Percentiles rank a stretch among this genome's conserved stretches.
Evolutionary conservation across 2,888 invertebrate genomes (phyloP).

Genomic region (Agonum fuliginosum): DNA sequence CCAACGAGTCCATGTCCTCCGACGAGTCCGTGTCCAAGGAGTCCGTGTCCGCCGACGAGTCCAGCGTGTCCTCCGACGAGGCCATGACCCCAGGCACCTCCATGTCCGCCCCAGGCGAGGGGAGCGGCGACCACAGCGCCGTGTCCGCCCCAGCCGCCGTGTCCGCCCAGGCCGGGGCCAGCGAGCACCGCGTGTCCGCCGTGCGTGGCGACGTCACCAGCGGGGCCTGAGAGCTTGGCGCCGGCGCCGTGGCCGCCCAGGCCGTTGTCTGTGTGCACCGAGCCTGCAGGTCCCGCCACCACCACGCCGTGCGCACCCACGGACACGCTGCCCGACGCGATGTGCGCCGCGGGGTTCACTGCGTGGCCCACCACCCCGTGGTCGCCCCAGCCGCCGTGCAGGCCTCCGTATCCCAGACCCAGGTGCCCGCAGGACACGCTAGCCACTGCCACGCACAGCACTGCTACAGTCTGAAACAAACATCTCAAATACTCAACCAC

Average conservation of each 20-base stretch:
- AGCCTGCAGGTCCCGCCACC: slow-evolving; percentile 61
- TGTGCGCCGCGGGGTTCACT: slow-evolving; percentile 52
- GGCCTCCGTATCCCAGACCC: slow-evolving; percentile 9
- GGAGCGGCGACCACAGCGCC: slow-evolving; percentile 10
- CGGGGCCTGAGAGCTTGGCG: slow-evolving; percentile 37
- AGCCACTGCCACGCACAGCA: slow-evolving; percentile 22
- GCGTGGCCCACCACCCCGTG: slow-evolving; percentile 30
- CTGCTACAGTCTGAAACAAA: slow-evolving; percentile 13
- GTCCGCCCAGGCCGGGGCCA: slow-evolving; percentile 48
- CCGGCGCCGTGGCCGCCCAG: slow-evolving; percentile 52
- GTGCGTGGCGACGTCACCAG: slow-evolving; percentile 53
- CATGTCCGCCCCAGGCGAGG: background rate
- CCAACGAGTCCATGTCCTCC: slow-evolving; percentile 42
- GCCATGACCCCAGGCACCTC: slow-evolving; percentile 40
- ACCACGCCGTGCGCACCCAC: slow-evolving; percentile 60
- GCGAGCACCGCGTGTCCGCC: slow-evolving; percentile 43
- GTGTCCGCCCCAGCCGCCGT: slow-evolving; percentile 31
- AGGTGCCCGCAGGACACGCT: slow-evolving; percentile 24
- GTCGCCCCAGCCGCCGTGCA: slow-evolving; percentile 38
- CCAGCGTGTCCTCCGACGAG: slow-evolving; percentile 38
- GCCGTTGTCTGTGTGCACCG: slow-evolving; percentile 56
- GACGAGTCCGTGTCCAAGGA: slow-evolving; percentile 40
- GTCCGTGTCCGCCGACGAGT: slow-evolving; percentile 37
- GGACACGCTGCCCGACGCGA: slow-evolving; percentile 48
- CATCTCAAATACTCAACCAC: background rate